Percentiles rank a stretch among this genome's conserved stretches.
These are phyloP conservation scores for Quiscalus mexicanus DNA, from an alignment of 2,113 vertebrate species.

Conservation along the genomic window DNA sequence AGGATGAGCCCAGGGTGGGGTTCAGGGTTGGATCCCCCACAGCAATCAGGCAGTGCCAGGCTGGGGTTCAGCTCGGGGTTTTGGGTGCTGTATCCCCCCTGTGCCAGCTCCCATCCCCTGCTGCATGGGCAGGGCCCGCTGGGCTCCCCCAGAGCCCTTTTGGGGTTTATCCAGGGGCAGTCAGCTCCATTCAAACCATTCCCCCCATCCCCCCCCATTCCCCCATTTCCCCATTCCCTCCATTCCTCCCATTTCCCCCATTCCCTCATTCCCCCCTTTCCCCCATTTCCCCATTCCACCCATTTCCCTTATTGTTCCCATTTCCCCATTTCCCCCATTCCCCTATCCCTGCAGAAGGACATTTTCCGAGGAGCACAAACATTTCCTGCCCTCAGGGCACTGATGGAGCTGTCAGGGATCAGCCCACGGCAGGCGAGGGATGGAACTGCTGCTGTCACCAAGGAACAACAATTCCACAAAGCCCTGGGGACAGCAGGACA, in stretches of 20 bases:
- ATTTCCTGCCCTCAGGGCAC: neutral
- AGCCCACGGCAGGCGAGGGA: neutral
- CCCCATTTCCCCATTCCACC: no score
- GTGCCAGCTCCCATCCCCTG: accelerated
- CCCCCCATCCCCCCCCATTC: no score
- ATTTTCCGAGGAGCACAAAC: neutral
- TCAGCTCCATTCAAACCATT: no score
- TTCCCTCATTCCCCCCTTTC: no score
- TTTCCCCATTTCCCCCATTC: no score
- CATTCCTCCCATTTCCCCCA: no score
- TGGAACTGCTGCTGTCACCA: accelerated
- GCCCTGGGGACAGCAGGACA: neutral
- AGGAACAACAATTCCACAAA: neutral
- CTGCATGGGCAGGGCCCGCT: accelerated
- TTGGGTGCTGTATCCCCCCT: neutral
- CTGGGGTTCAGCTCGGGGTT: accelerated
- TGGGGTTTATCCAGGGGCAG: neutral
- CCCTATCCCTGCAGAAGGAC: neutral
- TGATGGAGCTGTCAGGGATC: neutral
- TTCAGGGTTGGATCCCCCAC: accelerated
- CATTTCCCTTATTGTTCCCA: no score
- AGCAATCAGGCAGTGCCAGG: neutral
- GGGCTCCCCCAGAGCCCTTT: neutral
- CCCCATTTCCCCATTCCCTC: no score
- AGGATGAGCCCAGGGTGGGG: neutral